Evolutionary conservation across 2,888 invertebrate species (phyloP).

Genomic region (Cantharis lateralis): DNA sequence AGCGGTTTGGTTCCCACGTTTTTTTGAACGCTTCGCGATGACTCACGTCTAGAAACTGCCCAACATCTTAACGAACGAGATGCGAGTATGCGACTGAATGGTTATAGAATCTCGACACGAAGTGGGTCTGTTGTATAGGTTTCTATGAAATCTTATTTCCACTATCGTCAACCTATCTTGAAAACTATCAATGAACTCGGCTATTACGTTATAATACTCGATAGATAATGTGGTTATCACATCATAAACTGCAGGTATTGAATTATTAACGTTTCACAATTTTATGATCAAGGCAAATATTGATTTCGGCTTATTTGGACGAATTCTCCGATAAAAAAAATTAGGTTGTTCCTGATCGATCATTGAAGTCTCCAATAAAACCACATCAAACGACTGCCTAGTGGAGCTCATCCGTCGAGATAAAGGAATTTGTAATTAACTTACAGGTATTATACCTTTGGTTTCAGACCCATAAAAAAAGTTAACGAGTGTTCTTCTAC

Average conservation of each 20-base stretch:
- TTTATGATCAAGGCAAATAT: background rate
- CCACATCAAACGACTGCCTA: background rate
- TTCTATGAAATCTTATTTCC: background rate
- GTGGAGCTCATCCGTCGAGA: background rate
- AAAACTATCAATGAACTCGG: slow-evolving; percentile 3
- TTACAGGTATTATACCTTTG: background rate
- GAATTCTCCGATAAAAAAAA: background rate
- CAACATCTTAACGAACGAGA: slow-evolving; percentile 11
- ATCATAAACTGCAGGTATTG: background rate
- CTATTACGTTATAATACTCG: background rate
- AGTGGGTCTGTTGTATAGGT: background rate
- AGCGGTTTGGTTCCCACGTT: slow-evolving; percentile 17
- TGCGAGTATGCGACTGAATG: slow-evolving; percentile 20
- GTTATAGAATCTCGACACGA: slow-evolving; percentile 13
- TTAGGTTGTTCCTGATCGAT: background rate
- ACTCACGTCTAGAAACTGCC: slow-evolving; percentile 11
- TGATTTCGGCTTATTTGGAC: background rate
- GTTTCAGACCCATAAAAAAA: background rate
- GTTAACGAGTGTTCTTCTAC: slow-evolving; percentile 1
- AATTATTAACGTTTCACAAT: background rate
- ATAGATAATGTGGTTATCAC: background rate
- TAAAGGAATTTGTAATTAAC: background rate
- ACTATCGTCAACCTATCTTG: background rate
- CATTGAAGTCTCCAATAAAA: background rate
- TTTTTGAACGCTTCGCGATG: slow-evolving; percentile 13